Evolutionary conservation across 2,797 vertebrate species (phyloP).

Genomic region (Clarias pachynema): DNA sequence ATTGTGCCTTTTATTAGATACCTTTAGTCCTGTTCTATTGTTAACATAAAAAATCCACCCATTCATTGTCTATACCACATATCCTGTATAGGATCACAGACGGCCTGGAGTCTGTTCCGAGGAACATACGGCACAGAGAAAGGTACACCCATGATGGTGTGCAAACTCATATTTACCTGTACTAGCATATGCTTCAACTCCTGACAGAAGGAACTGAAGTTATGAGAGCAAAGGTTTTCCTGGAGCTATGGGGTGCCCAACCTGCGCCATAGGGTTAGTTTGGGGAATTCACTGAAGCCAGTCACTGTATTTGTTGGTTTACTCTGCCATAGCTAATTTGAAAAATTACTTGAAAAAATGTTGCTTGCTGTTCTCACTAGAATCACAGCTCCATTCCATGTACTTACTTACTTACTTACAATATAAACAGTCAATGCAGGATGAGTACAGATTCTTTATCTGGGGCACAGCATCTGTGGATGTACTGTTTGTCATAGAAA

Average conservation of each 20-base stretch:
- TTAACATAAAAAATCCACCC: not conserved
- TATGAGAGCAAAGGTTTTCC: not conserved
- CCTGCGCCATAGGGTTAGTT: not conserved
- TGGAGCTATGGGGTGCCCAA: not conserved
- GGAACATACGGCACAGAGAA: too few relatives aligned
- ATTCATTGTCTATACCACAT: too few relatives aligned
- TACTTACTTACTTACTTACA: not conserved
- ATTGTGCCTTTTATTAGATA: not conserved
- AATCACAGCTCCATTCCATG: not conserved
- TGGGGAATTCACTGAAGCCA: not conserved
- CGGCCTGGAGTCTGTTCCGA: too few relatives aligned
- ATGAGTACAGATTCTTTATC: conserved; percentile 44
- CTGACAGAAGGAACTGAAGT: not conserved
- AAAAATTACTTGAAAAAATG: not conserved
- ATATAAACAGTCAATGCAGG: too few relatives aligned
- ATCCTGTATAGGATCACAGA: too few relatives aligned
- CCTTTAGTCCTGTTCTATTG: not conserved
- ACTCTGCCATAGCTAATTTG: not conserved
- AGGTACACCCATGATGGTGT: too few relatives aligned
- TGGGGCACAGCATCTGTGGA: conserved; percentile 63
- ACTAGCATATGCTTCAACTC: too few relatives aligned
- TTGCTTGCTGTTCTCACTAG: not conserved
- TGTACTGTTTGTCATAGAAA: conserved; percentile 65
- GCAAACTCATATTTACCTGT: too few relatives aligned
- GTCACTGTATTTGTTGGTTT: not conserved